Conservation (phyloP, 2,888 invertebrate genomes). For the Diachrysia chrysitis region DNA sequence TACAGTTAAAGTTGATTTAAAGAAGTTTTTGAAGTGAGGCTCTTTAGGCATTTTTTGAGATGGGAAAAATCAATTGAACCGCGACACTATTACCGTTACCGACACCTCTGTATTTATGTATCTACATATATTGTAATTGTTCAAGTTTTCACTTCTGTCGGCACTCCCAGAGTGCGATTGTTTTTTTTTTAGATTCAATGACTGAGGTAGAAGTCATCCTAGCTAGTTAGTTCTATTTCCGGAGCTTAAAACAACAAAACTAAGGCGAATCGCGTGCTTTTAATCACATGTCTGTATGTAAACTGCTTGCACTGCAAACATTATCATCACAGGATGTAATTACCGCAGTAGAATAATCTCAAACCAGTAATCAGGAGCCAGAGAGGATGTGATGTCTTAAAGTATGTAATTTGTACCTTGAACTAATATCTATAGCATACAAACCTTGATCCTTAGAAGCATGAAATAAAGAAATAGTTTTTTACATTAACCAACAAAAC, state of each 20-base stretch:
- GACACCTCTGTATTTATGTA: no score
- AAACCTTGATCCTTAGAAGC: slow-evolving; percentile 22
- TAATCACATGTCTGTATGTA: not conserved
- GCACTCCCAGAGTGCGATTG: no score
- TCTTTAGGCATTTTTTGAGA: no score
- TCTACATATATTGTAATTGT: no score
- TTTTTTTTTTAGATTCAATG: no score
- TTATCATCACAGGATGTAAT: slow-evolving; percentile 4
- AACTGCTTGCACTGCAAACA: not conserved
- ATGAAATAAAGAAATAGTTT: slow-evolving; percentile 20
- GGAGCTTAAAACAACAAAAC: slow-evolving; percentile 3
- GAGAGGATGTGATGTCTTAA: not conserved
- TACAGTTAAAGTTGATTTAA: no score
- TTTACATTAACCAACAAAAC: no score
- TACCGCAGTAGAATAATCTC: not conserved
- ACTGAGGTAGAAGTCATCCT: no score
- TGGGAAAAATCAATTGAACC: no score
- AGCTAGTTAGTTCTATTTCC: not conserved
- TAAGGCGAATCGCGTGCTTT: not conserved
- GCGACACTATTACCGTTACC: no score
- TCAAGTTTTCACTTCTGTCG: no score
- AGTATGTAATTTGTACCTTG: not conserved
- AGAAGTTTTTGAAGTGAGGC: no score
- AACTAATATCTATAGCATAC: slow-evolving; percentile 2
- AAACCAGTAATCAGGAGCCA: not conserved